A percentile compares a stretch with the other conserved stretches of the same genome.
phyloP scores from a whole-genome alignment of 2,797 vertebrate species.

The Tachyglossus aculeatus region DNA sequence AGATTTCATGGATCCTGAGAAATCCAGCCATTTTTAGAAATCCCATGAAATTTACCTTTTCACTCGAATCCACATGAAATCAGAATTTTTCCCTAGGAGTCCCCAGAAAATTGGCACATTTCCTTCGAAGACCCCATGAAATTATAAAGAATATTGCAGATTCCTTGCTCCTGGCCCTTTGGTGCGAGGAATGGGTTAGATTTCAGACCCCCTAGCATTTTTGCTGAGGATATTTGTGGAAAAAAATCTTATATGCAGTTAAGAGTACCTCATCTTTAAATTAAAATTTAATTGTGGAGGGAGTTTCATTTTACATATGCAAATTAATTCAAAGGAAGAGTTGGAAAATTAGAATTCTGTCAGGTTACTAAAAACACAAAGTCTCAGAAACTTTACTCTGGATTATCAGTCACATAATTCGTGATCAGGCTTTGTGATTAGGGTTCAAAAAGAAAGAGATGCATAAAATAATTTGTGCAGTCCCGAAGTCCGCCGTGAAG shows the following conservation, averaged over 20 bases:
- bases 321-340: conserved; percentile 18
- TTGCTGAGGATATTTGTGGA: conserved; percentile 15
- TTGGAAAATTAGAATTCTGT: not conserved
- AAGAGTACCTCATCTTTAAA: conserved; percentile 28
- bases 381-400: not conserved
- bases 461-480: not conserved
- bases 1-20: conserved; percentile 69
- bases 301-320: not conserved
- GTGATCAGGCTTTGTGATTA: not conserved
- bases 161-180: conserved; percentile 51
- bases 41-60: conserved; percentile 73
- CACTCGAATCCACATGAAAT: conserved; percentile 73
- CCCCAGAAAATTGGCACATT: conserved; percentile 69
- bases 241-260: conserved; percentile 22
- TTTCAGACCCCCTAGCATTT: conserved; percentile 25
- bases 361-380: conserved; percentile 12
- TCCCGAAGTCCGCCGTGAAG: not conserved
- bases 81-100: conserved; percentile 62
- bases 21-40: conserved; percentile 71
- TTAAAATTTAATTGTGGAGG: conserved; percentile 20
- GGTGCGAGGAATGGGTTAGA: conserved; percentile 48
- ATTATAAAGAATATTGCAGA: conserved; percentile 65
- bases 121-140: conserved; percentile 70
- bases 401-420: not conserved
- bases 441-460: not conserved